Evolutionary conservation across 2,113 vertebrate genomes (phyloP).

Genomic region (Mungos mungo): DNA sequence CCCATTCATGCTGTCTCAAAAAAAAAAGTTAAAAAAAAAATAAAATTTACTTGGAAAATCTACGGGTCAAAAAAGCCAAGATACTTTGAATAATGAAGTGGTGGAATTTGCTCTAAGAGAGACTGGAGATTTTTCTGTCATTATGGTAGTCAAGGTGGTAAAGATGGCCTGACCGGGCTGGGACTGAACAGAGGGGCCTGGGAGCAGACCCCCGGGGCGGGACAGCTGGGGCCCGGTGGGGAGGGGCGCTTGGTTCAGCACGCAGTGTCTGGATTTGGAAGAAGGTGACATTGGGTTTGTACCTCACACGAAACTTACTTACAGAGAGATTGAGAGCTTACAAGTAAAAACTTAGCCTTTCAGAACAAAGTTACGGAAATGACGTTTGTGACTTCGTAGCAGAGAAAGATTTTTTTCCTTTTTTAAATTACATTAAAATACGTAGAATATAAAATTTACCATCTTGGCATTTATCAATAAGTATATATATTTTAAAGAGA

Average conservation of each 20-base stretch:
- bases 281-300: neutral
- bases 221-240: neutral
- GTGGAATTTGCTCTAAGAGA: neutral
- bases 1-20: too few species aligned
- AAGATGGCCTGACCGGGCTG: neutral
- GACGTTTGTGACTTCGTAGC: neutral
- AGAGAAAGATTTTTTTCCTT: neutral
- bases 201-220: neutral
- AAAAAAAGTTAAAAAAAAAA: too few species aligned
- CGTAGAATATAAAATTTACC: neutral
- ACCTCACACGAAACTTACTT: neutral
- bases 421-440: neutral
- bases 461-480: too few species aligned
- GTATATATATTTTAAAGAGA: too few species aligned
- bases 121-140: neutral
- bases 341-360: neutral
- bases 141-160: neutral
- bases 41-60: neutral
- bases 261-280: neutral
- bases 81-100: neutral
- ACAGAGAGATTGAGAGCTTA: neutral
- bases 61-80: neutral
- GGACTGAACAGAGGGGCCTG: neutral
- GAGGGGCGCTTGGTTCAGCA: neutral
- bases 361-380: neutral